Evolutionary conservation across 53 echinoderm and acorn worm genomes (phyloP).

Genomic region (Luidia sarsii): DNA sequence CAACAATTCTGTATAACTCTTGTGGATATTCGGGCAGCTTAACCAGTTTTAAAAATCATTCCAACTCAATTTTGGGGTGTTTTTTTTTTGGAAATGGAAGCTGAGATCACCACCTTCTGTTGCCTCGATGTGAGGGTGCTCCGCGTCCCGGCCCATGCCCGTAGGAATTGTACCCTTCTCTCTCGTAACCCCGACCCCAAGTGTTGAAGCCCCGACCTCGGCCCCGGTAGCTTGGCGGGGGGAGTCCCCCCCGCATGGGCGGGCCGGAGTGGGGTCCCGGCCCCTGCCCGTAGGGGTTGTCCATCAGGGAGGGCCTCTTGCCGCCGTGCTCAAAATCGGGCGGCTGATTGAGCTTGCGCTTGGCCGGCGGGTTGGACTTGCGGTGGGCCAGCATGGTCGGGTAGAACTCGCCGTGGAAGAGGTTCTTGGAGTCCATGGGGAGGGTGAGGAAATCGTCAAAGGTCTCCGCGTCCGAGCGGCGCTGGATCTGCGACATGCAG

Average conservation of each 20-base stretch:
- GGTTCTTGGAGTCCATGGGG: slow-evolving; percentile 50
- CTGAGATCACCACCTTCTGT: slow-evolving; percentile 11
- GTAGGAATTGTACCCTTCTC: slow-evolving; percentile 9
- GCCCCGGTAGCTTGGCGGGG: not conserved
- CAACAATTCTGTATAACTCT: too few relatives aligned
- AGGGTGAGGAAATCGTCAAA: slow-evolving; percentile 27
- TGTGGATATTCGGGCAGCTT: too few relatives aligned
- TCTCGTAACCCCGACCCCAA: slow-evolving; percentile 10
- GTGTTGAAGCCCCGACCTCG: not conserved
- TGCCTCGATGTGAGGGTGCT: not conserved
- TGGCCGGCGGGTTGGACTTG: not conserved
- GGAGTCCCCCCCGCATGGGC: not conserved
- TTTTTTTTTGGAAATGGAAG: too few relatives aligned
- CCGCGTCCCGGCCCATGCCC: not conserved
- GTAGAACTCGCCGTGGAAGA: slow-evolving; percentile 49
- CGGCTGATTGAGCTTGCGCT: not conserved
- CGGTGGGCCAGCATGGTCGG: slow-evolving; percentile 29
- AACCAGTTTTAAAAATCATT: too few relatives aligned
- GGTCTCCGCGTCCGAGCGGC: slow-evolving; percentile 13
- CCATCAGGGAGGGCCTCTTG: slow-evolving; percentile 12
- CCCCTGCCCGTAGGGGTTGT: not conserved
- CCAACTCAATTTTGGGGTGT: too few relatives aligned
- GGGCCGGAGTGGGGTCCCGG: not conserved
- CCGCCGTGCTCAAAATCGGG: not conserved
- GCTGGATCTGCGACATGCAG: slow-evolving; percentile 49